Percentiles rank a stretch among this genome's conserved stretches.
These are phyloP conservation scores for Magallana gigas DNA, from an alignment of 1,140 invertebrate genomes.

Conservation along the genomic window DNA sequence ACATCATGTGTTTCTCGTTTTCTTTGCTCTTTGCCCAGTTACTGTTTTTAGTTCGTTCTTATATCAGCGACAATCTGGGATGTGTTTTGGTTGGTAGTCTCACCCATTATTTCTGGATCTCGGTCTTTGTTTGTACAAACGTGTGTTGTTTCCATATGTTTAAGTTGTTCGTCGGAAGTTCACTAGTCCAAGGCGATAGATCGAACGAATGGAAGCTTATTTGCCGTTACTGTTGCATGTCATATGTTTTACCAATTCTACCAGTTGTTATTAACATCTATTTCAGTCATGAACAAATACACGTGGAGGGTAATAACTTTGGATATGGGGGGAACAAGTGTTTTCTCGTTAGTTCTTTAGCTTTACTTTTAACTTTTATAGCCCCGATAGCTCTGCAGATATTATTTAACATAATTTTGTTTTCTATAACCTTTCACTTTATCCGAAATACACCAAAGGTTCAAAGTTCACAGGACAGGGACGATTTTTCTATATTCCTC, in stretches of 20 bases:
- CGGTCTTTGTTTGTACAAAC: neutral
- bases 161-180: neutral
- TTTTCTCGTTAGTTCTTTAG: neutral
- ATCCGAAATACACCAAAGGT: neutral
- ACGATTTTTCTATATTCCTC: slow-evolving; percentile 19
- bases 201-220: neutral
- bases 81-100: neutral
- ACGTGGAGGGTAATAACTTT: neutral
- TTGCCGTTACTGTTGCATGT: neutral
- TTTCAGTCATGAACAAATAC: neutral
- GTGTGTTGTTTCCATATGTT: slow-evolving; percentile 28
- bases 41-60: slow-evolving; percentile 5
- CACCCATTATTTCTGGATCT: slow-evolving; percentile 15
- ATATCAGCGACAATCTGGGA: neutral
- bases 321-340: slow-evolving; percentile 31
- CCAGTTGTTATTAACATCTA: neutral
- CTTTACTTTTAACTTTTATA: slow-evolving; percentile 1
- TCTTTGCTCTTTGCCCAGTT: slow-evolving; percentile 64
- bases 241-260: slow-evolving; percentile 7
- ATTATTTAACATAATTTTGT: slow-evolving; percentile 6
- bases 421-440: neutral
- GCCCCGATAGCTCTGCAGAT: neutral
- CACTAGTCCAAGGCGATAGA: too few species aligned
- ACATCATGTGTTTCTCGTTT: slow-evolving; percentile 64
- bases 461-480: neutral